Evolutionary conservation across 92 coral and sea anemone genomes (phyloP), one percentile per base, ranked within the genome.

Genomic region (Actinernus sp.): DNA sequence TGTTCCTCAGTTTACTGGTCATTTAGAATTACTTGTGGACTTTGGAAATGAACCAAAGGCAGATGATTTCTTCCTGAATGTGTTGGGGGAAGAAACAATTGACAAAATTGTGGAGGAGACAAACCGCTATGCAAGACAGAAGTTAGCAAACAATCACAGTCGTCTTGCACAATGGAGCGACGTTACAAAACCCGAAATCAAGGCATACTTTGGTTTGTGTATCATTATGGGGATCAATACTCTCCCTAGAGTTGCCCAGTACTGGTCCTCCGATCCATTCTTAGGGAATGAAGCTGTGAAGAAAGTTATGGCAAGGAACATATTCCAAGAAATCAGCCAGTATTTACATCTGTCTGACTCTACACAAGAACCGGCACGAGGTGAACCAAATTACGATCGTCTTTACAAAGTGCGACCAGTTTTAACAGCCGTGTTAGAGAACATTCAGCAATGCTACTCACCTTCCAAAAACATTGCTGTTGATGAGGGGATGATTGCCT

Each of bases 251-350:
- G 40, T 59, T 10, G 61, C 84, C 4, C 29, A 37, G 17, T 84
- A 61, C 57, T 84, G 85, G 90, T 64, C 70, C 1, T 27, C 63
- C 2, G 75, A 84, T 49, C 43, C 19, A 12, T 76, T 44, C 17
- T 44, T 76, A 18, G 84, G 75, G 20, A 76, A 84, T 45, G 54
- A n/a, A 34, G 85, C n/a, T n/a, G n/a, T n/a, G n/a, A n/a, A n/a
- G n/a, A n/a, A n/a, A n/a, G n/a, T n/a, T n/a, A n/a, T n/a, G n/a
- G n/a, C n/a, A n/a, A n/a, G n/a, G n/a, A n/a, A n/a, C n/a, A n/a
- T n/a, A n/a, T n/a, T n/a, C n/a, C n/a, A n/a, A n/a, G n/a, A n/a
- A n/a, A n/a, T n/a, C n/a, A n/a, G n/a, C n/a, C n/a, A n/a, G n/a
- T n/a, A n/a, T n/a, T n/a, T n/a, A n/a, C n/a, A n/a, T n/a, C n/a